Percentiles rank a stretch among this genome's conserved stretches.
Evolutionary conservation across 2,888 invertebrate genomes (phyloP).

Genomic region (Ennomos erosarius): DNA sequence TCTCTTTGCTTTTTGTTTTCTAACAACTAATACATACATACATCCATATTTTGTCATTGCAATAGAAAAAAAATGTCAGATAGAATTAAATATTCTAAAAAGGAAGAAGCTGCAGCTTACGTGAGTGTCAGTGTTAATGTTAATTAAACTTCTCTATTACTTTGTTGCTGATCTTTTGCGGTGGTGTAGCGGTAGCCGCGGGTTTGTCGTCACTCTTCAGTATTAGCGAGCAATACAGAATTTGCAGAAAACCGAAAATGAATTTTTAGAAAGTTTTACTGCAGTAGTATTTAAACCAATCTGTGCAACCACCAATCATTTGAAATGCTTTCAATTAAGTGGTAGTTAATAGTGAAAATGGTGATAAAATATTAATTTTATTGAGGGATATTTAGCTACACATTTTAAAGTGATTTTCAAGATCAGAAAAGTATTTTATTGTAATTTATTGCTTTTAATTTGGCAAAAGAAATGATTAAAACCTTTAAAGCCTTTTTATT

Average conservation of each 20-base stretch:
- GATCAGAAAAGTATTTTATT: too few relatives aligned
- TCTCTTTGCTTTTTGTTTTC: slow-evolving; percentile 52
- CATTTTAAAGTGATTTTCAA: too few relatives aligned
- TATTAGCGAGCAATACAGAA: slow-evolving; percentile 15
- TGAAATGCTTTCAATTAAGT: too few relatives aligned
- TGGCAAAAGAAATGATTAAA: background rate
- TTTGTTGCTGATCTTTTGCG: slow-evolving; percentile 17
- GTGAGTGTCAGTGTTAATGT: background rate
- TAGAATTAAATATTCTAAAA: background rate
- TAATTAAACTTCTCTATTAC: slow-evolving; percentile 20
- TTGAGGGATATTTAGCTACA: too few relatives aligned
- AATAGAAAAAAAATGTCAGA: background rate
- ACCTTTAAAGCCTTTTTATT: slow-evolving; percentile 21
- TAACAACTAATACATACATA: slow-evolving; percentile 23
- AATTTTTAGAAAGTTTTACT: too few relatives aligned
- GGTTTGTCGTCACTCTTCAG: slow-evolving; percentile 24
- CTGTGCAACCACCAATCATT: too few relatives aligned
- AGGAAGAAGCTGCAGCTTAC: slow-evolving; percentile 3
- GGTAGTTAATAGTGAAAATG: background rate
- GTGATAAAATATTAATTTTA: background rate
- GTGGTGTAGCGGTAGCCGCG: slow-evolving; percentile 2
- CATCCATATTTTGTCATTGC: background rate
- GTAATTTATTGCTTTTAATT: too few relatives aligned
- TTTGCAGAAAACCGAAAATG: background rate
- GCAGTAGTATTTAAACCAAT: too few relatives aligned